A percentile compares a stretch with the other conserved stretches of the same genome.
These are phyloP conservation scores for Metalampra italica DNA, from an alignment of 2,888 invertebrate species.

Conservation along the genomic window DNA sequence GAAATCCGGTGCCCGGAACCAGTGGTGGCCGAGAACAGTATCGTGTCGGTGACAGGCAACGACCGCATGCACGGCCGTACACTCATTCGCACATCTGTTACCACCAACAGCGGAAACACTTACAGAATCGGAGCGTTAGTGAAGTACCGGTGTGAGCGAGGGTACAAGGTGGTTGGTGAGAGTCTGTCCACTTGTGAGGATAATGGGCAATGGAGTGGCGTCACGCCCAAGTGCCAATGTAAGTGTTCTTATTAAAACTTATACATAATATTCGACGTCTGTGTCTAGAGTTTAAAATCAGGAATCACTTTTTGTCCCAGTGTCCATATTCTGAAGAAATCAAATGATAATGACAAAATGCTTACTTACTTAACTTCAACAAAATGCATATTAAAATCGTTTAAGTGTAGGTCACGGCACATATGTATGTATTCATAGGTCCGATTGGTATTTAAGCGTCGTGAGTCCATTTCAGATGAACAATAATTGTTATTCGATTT, in stretches of 20 bases:
- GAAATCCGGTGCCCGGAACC: conserved; percentile 94
- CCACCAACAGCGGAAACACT: conserved; percentile 83
- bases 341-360: too few relatives aligned
- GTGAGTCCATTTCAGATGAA: too few relatives aligned
- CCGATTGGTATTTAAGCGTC: too few relatives aligned
- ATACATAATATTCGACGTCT: too few relatives aligned
- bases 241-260: conserved; percentile 51
- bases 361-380: too few relatives aligned
- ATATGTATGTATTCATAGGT: too few relatives aligned
- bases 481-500: conserved; percentile 13
- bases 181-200: conserved; percentile 92
- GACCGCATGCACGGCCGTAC: conserved; percentile 93
- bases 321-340: too few relatives aligned
- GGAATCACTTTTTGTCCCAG: too few relatives aligned
- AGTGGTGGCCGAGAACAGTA: conserved; percentile 88
- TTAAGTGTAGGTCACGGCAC: too few relatives aligned
- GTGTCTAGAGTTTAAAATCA: too few relatives aligned
- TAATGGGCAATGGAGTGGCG: conserved; percentile 90
- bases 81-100: conserved; percentile 85
- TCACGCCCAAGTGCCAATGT: conserved; percentile 91
- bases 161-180: conserved; percentile 92
- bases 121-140: conserved; percentile 92
- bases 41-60: conserved; percentile 93
- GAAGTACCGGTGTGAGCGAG: conserved; percentile 93
- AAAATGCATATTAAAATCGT: too few relatives aligned